phyloP scores from a whole-genome alignment of 2,113 vertebrate genomes.

The Antechinus flavipes region DNA sequence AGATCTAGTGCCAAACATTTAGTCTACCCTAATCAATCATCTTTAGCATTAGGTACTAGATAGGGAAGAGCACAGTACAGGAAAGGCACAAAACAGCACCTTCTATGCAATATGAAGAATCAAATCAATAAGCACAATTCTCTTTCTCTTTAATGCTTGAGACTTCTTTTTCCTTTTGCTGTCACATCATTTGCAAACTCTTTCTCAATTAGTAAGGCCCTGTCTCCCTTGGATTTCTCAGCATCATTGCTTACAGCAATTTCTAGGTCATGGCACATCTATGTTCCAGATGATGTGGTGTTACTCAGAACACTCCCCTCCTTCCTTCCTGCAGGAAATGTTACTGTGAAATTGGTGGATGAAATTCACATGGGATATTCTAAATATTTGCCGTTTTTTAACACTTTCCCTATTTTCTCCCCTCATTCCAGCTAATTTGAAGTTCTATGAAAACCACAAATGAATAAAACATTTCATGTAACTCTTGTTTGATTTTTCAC shows the following conservation, averaged over 20 bases:
- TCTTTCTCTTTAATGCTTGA: not conserved
- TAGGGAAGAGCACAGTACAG: not conserved
- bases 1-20: not conserved
- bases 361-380: constrained; percentile 1
- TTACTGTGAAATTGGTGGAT: constrained; percentile 19
- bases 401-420: constrained; percentile 39
- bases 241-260: constrained; percentile 12
- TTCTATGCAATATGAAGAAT: not conserved
- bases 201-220: constrained; percentile 2
- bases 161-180: constrained; percentile 26
- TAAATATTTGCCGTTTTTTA: constrained; percentile 39
- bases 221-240: not conserved
- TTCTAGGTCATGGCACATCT: not conserved
- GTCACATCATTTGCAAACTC: constrained; percentile 17
- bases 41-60: not conserved
- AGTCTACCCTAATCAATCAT: accelerated
- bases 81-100: not conserved
- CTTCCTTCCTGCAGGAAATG: constrained; percentile 3
- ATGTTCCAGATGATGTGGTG: not conserved
- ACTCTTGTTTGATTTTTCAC: constrained; percentile 65
- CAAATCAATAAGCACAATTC: not conserved
- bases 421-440: constrained; percentile 51
- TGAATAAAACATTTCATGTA: constrained; percentile 74
- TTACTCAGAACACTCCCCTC: not conserved
- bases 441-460: constrained; percentile 55